Base-by-base conservation (phyloP, 2,113 vertebrate genomes). In the Orycteropus afer region DNA sequence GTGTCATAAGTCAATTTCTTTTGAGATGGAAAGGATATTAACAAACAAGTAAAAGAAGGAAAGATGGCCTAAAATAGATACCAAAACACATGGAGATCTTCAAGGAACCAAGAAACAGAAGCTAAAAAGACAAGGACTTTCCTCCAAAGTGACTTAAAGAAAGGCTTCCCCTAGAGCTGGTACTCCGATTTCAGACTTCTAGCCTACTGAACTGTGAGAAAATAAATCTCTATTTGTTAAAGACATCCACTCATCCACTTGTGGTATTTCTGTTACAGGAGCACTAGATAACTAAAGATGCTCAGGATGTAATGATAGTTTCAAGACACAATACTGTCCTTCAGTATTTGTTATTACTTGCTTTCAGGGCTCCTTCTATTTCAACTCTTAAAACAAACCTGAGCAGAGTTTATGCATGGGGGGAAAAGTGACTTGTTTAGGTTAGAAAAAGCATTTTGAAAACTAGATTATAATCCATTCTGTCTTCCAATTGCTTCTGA, bases 401-500 rank as follows among this genome's bases (percentile, higher is more conserved):
- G 85, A 25, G 20, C 29, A 77, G 29, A 63, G 7, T 53, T 94
- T 63, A 88, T 57, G 45, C 37, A 90, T 32, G n/a, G 17, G 14
- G 32, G 10, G 22, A 47, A 95, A 49, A 73, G 12, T 65, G 2
- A 23, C 29, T 74, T 90, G n/a, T 47, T 14, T 18, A 3, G 18
- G 51, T 71, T 49, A 88, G 8, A 77, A 94, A 94, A 78, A 40
- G 25, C 40, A 80, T 82, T 42, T 34, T 89, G n/a, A 91, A 81
- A 93, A 71, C 34, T n/a, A 32, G 37, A 71, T 74, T 86, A 67
- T 76, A 86, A 49, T 57, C 17, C 40, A 69, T 73, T 88, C 55
- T 89, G 40, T 74, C 69, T 94, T 89, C 67, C 42, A 90, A 85
- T 87, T 73, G 15, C 14, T 93, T 53, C 34, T 87, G 55, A 83